Evolutionary conservation across 2,888 invertebrate genomes (phyloP).

Genomic region (Copidosoma aretas): DNA sequence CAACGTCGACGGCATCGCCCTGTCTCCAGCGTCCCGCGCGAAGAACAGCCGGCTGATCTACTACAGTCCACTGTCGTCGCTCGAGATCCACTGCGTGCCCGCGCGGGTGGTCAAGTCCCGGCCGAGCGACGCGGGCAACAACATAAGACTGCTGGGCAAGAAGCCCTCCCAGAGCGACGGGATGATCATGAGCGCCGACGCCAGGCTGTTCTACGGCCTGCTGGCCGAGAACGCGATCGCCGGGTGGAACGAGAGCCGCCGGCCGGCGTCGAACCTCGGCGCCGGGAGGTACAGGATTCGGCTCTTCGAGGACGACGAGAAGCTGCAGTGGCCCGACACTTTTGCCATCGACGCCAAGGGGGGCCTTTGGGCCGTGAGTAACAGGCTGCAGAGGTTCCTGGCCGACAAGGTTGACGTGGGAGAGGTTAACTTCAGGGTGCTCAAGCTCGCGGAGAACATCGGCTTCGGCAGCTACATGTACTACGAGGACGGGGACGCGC

Average conservation of each 20-base stretch:
- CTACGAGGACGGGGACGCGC: not conserved
- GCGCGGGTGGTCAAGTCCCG: constrained; percentile 69
- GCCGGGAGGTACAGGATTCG: not conserved
- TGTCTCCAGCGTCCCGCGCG: constrained; percentile 66
- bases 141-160: constrained; percentile 68
- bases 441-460: not conserved
- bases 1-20: constrained; percentile 75
- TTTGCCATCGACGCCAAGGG: not conserved
- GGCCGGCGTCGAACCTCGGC: no score
- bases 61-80: constrained; percentile 74
- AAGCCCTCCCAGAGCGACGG: constrained; percentile 76
- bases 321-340: not conserved
- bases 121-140: constrained; percentile 56
- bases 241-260: constrained; percentile 70
- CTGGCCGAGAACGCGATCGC: constrained; percentile 73
- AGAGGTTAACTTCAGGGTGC: not conserved
- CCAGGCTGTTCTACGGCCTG: constrained; percentile 73
- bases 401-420: not conserved
- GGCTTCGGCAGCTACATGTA: not conserved
- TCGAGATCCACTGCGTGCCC: constrained; percentile 71
- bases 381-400: not conserved
- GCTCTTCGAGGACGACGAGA: not conserved
- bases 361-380: not conserved
- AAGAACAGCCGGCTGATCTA: constrained; percentile 63
- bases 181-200: constrained; percentile 77